These are phyloP conservation scores for Smittia sp. DNA, from an alignment of 2,888 invertebrate species.

Conservation along the genomic window DNA sequence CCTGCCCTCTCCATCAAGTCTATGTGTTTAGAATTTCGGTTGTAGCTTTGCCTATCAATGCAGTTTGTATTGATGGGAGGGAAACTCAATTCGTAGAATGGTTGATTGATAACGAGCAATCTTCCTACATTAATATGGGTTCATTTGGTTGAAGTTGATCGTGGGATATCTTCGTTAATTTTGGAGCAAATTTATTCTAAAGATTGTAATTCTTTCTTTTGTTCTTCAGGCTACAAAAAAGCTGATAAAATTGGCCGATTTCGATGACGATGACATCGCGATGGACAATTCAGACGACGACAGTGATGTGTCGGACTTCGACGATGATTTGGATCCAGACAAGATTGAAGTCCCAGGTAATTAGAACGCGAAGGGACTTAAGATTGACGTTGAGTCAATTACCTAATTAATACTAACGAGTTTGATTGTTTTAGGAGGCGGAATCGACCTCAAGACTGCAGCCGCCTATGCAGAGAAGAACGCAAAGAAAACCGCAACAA, in stretches of 20 bases:
- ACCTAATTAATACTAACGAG: neutral
- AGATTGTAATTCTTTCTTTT: neutral
- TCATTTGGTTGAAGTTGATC: neutral
- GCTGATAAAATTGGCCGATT: constrained; percentile 18
- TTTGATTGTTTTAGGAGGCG: constrained; percentile 67
- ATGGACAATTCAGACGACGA: constrained; percentile 55
- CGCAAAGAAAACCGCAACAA: constrained; percentile 41
- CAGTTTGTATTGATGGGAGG: neutral
- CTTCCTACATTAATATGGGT: neutral
- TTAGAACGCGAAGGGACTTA: no score
- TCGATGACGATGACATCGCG: constrained; percentile 31
- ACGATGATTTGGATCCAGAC: constrained; percentile 87
- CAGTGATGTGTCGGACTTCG: constrained; percentile 67
- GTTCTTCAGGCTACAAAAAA: constrained; percentile 37
- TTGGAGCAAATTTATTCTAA: neutral
- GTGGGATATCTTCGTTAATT: neutral
- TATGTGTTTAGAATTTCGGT: neutral
- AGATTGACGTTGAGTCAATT: constrained; percentile 23
- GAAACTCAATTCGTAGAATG: no score
- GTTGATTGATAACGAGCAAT: neutral
- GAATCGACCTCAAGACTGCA: constrained; percentile 81
- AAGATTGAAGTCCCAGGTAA: constrained; percentile 87
- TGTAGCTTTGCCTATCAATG: neutral
- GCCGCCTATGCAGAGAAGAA: constrained; percentile 61
- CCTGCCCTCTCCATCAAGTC: no score